These are phyloP conservation scores for Eupithecia exiguata DNA, from an alignment of 2,888 invertebrate species.

Conservation along the genomic window DNA sequence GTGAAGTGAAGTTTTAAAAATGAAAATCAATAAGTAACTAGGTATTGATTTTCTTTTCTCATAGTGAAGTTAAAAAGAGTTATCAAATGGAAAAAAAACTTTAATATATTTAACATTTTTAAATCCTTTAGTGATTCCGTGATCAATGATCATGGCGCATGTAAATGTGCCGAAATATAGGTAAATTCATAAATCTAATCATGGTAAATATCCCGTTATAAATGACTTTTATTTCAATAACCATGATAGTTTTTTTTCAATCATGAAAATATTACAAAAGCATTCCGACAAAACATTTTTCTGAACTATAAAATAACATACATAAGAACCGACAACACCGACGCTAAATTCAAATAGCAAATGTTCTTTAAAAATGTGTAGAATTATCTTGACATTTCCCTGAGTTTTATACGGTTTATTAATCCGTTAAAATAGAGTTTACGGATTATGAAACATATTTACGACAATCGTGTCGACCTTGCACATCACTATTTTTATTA, in stretches of 20 bases:
- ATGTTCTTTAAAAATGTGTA: conserved; percentile 12
- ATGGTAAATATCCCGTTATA: no score
- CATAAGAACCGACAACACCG: not conserved
- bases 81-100: no score
- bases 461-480: conserved; percentile 42
- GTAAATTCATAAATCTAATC: no score
- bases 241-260: not conserved
- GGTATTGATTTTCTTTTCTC: no score
- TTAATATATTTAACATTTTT: no score
- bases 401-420: conserved; percentile 28
- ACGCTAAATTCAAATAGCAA: conserved; percentile 8
- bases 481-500: conserved; percentile 45
- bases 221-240: no score
- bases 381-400: conserved; percentile 13
- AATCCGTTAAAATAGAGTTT: conserved; percentile 48
- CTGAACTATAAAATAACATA: not conserved
- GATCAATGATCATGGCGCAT: no score
- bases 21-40: no score
- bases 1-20: no score
- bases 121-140: no score
- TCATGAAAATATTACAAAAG: not conserved
- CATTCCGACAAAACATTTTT: not conserved
- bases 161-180: no score
- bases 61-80: no score
- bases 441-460: conserved; percentile 44